Percentiles rank a stretch among this genome's conserved stretches.
Conservation (phyloP, 30 jellyfish, hydroid and myxozoan genomes). For the Aurelia aurita region DNA sequence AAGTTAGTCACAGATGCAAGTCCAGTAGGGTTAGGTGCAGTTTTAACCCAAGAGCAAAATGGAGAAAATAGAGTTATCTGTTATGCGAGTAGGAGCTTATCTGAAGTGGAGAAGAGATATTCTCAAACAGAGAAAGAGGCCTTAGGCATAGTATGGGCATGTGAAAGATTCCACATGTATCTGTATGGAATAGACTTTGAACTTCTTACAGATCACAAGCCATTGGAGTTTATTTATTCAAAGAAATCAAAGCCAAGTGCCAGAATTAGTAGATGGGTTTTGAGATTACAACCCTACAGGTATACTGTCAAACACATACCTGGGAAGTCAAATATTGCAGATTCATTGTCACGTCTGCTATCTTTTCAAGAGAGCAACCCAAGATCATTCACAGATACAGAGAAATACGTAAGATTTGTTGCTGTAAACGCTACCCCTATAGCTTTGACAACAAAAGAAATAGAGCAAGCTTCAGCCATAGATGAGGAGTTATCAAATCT, state of each 20-base stretch:
- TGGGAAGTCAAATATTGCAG: slow-evolving; percentile 33
- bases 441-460: slow-evolving; percentile 52
- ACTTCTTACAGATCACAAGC: slow-evolving; percentile 66
- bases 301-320: slow-evolving; percentile 26
- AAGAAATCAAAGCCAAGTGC: slow-evolving; percentile 61
- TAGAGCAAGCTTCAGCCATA: slow-evolving; percentile 44
- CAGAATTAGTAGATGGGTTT: slow-evolving; percentile 57
- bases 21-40: slow-evolving; percentile 79
- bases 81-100: slow-evolving; percentile 47
- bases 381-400: slow-evolving; percentile 30
- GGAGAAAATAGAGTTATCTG: slow-evolving; percentile 48
- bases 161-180: slow-evolving; percentile 59
- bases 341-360: slow-evolving; percentile 11
- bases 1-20: slow-evolving; percentile 61
- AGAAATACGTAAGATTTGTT: slow-evolving; percentile 53
- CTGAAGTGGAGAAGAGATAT: slow-evolving; percentile 60
- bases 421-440: slow-evolving; percentile 55
- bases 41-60: slow-evolving; percentile 58
- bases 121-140: slow-evolving; percentile 75
- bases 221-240: slow-evolving; percentile 57
- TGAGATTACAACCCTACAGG: slow-evolving; percentile 28
- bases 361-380: slow-evolving; percentile 13
- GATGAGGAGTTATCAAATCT: slow-evolving; percentile 37
- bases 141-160: slow-evolving; percentile 62
- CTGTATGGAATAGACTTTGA: slow-evolving; percentile 71